These are phyloP conservation scores for Linnaemya vulpina DNA, from an alignment of 2,888 invertebrate genomes.

Conservation along the genomic window DNA sequence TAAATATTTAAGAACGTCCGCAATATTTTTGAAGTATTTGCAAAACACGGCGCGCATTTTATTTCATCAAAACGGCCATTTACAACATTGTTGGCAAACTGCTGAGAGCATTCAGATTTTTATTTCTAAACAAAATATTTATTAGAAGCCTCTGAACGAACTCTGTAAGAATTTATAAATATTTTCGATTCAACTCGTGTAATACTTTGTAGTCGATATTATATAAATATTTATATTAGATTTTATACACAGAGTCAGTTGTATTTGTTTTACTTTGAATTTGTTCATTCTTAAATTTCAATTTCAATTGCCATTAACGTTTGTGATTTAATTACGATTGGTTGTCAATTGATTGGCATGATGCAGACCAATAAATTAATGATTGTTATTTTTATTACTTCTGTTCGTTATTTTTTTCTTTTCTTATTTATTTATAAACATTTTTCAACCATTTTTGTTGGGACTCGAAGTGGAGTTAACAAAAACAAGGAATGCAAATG, in stretches of 20 bases:
- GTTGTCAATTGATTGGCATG: slow-evolving; percentile 83
- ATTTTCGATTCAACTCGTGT: slow-evolving; percentile 63
- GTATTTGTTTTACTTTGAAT: slow-evolving; percentile 41
- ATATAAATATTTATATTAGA: slow-evolving; percentile 74
- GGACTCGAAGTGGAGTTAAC: slow-evolving; percentile 42
- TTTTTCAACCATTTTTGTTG: slow-evolving; percentile 59
- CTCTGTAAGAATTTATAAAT: slow-evolving; percentile 9
- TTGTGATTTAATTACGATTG: slow-evolving; percentile 80
- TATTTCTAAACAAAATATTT: background rate
- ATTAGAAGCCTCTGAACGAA: slow-evolving; percentile 19
- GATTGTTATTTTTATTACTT: slow-evolving; percentile 55
- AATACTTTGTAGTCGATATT: slow-evolving; percentile 44
- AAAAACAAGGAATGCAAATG: slow-evolving; percentile 25
- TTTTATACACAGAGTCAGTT: slow-evolving; percentile 64
- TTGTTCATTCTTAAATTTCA: slow-evolving; percentile 55
- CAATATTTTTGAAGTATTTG: too few relatives aligned
- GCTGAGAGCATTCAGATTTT: background rate
- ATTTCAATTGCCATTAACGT: slow-evolving; percentile 63
- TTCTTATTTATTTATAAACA: slow-evolving; percentile 26
- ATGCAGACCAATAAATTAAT: slow-evolving; percentile 82
- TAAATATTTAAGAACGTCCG: too few relatives aligned
- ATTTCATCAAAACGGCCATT: background rate
- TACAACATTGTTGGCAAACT: background rate
- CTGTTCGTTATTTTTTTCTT: background rate
- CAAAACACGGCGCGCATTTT: background rate